Evolutionary conservation across 2,797 vertebrate genomes (phyloP).

Genomic region (Luscinia luscinia): DNA sequence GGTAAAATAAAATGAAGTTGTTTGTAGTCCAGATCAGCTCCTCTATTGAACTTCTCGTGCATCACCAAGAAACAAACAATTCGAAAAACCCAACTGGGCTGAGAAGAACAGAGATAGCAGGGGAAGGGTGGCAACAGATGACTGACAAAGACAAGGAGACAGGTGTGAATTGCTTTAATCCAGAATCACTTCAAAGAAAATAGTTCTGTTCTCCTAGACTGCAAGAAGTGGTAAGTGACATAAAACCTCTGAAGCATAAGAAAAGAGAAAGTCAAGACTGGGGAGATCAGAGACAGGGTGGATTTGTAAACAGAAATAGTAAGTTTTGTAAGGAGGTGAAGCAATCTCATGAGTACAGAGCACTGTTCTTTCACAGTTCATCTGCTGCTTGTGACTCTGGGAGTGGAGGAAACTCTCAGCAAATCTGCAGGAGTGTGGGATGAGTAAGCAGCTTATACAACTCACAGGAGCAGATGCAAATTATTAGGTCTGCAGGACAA

Average conservation of each 20-base stretch:
- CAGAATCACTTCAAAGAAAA: not conserved
- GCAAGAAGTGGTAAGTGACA: not conserved
- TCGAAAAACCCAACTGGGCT: not conserved
- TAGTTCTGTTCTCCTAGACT: not conserved
- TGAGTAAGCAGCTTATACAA: slow-evolving; percentile 14
- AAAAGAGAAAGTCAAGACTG: not conserved
- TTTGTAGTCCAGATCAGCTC: slow-evolving; percentile 1
- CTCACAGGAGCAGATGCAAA: not conserved
- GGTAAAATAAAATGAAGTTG: not conserved
- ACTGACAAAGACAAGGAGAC: not conserved
- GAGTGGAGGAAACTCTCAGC: not conserved
- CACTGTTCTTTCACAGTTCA: not conserved
- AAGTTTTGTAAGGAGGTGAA: not conserved
- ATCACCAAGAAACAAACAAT: not conserved
- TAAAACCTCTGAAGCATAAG: not conserved
- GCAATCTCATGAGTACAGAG: not conserved
- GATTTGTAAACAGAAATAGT: slow-evolving; percentile 8
- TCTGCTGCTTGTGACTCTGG: not conserved
- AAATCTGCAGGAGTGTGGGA: not conserved
- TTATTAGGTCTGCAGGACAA: not conserved
- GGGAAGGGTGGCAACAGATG: not conserved
- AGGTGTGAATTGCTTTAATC: slow-evolving; percentile 8
- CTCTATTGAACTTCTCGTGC: not conserved
- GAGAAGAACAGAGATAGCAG: not conserved
- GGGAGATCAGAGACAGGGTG: not conserved